These are phyloP conservation scores for Apolygus lucorum DNA, from an alignment of 1,140 invertebrate genomes.

Conservation along the genomic window DNA sequence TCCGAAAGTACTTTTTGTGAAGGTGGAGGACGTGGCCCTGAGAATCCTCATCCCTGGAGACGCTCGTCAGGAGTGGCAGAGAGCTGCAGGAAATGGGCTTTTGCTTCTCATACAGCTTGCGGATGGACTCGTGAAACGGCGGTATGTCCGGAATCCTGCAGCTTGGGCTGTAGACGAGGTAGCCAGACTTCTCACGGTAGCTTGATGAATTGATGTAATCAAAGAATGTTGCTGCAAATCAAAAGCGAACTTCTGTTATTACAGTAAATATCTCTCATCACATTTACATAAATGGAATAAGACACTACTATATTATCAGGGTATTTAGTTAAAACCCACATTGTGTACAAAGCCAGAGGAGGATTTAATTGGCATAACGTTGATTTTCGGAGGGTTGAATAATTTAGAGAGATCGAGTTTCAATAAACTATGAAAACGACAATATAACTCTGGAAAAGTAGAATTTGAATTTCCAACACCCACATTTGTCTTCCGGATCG, in stretches of 20 bases:
- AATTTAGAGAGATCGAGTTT: no score
- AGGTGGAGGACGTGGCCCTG: constrained; percentile 28
- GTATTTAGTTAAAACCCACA: no score
- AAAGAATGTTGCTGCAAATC: background rate
- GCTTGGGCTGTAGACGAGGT: constrained; percentile 55
- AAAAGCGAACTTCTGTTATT: no score
- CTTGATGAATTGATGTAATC: background rate
- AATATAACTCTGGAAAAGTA: no score
- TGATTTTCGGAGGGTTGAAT: no score
- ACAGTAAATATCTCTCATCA: no score
- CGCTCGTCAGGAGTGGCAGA: constrained; percentile 41
- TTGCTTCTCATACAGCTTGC: constrained; percentile 46
- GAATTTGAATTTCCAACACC: no score
- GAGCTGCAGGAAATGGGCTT: constrained; percentile 49
- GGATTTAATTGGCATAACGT: no score
- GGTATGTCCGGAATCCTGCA: constrained; percentile 60
- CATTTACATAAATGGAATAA: constrained; percentile 18
- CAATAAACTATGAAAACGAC: no score
- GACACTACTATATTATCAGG: no score
- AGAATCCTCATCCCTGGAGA: background rate
- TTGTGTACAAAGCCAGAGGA: no score
- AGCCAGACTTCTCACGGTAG: constrained; percentile 37
- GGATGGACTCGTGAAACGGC: constrained; percentile 56
- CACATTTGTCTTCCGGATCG: background rate
- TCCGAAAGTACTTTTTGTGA: constrained; percentile 33